These are phyloP conservation scores for Lucilia sericata DNA, from an alignment of 1,140 invertebrate species.

Conservation along the genomic window DNA sequence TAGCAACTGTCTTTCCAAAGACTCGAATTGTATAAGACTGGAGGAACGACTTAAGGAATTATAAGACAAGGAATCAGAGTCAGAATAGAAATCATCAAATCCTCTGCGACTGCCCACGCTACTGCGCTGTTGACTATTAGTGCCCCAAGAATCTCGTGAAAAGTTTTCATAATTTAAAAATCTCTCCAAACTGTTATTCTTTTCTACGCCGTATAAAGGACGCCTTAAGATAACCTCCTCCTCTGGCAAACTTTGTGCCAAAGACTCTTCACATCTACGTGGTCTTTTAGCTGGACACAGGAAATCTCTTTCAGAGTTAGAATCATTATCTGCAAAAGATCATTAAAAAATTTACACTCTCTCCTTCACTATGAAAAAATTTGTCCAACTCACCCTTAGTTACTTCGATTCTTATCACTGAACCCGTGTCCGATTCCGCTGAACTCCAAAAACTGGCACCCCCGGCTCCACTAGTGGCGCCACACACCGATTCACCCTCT, in stretches of 20 bases:
- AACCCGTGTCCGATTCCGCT: constrained; percentile 74
- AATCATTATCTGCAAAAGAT: constrained; percentile 70
- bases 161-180: constrained; percentile 55
- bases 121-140: constrained; percentile 51
- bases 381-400: constrained; percentile 63
- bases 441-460: constrained; percentile 70
- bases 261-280: constrained; percentile 70
- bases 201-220: constrained; percentile 50
- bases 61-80: constrained; percentile 70
- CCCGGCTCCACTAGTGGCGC: not conserved
- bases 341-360: not conserved
- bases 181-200: constrained; percentile 57
- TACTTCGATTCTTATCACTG: constrained; percentile 69
- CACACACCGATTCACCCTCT: not conserved
- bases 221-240: constrained; percentile 59
- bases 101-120: constrained; percentile 56
- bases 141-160: constrained; percentile 55
- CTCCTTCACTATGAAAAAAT: not conserved
- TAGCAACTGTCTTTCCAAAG: constrained; percentile 69
- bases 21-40: constrained; percentile 84
- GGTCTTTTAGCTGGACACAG: constrained; percentile 84
- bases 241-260: constrained; percentile 50
- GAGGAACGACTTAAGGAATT: constrained; percentile 76
- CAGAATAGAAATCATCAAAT: constrained; percentile 68
- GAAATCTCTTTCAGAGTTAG: constrained; percentile 80